phyloP scores from a whole-genome alignment of 2,888 invertebrate genomes.

The Tipula unca region DNA sequence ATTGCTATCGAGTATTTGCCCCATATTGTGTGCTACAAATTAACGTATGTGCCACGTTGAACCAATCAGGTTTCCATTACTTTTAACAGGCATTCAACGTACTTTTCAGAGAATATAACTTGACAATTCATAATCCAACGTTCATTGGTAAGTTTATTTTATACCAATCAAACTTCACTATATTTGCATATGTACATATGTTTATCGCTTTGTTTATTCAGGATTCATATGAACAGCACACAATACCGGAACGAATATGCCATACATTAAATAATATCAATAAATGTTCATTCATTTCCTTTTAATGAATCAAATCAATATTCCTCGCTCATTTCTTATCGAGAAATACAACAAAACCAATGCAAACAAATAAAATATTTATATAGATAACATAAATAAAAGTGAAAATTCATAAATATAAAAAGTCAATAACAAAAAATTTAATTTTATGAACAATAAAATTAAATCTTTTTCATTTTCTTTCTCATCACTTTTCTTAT shows the following conservation, averaged over 20 bases:
- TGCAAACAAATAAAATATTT: background rate
- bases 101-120: no score
- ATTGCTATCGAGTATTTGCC: no score
- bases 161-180: no score
- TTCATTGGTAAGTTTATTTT: no score
- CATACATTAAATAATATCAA: background rate
- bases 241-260: background rate
- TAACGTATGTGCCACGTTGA: no score
- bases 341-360: background rate
- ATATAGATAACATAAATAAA: background rate
- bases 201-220: no score
- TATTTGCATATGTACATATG: no score
- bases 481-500: background rate
- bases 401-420: slow-evolving; percentile 4
- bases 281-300: background rate
- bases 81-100: no score
- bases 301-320: slow-evolving; percentile 1
- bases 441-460: background rate
- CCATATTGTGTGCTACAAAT: no score
- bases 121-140: no score
- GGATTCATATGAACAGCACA: background rate
- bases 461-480: background rate
- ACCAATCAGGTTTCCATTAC: no score
- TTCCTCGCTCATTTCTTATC: background rate
- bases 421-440: background rate